Evolutionary conservation across 2,888 invertebrate genomes (phyloP).

Genomic region (Timandra comae): DNA sequence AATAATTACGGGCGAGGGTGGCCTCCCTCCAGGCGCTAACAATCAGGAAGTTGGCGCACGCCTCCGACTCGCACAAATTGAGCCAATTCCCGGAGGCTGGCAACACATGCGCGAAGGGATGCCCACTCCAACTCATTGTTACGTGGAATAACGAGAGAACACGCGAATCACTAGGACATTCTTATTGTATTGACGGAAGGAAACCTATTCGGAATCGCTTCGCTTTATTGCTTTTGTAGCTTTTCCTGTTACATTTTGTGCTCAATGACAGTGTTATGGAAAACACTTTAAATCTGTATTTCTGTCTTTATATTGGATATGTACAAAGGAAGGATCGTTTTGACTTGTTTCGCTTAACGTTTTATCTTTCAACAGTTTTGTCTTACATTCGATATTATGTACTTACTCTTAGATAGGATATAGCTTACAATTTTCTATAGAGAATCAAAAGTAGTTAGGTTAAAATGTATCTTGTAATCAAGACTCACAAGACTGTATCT

Average conservation of each 20-base stretch:
- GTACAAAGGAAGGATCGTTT: no score
- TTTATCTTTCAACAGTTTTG: no score
- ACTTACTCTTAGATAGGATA: no score
- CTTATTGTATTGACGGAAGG: not conserved
- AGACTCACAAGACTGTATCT: no score
- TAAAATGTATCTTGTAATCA: no score
- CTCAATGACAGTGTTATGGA: conserved; percentile 1
- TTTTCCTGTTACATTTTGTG: conserved; percentile 1
- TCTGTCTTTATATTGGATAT: no score
- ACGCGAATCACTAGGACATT: not conserved
- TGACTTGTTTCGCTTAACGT: no score
- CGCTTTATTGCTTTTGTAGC: not conserved
- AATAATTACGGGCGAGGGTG: conserved; percentile 31
- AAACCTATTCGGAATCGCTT: not conserved
- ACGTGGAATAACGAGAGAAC: not conserved
- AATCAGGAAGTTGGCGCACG: conserved; percentile 26
- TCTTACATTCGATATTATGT: no score
- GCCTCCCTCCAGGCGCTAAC: conserved; percentile 24
- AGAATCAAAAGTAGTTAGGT: no score
- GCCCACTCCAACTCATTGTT: not conserved
- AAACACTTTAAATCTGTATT: no score
- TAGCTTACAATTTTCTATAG: no score
- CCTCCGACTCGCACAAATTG: conserved; percentile 44
- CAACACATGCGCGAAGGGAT: conserved; percentile 27
- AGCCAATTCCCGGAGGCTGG: conserved; percentile 46